Evolutionary conservation across 2,888 invertebrate genomes (phyloP), one percentile per base, ranked within the genome.

Genomic region (Agonum fuliginosum): DNA sequence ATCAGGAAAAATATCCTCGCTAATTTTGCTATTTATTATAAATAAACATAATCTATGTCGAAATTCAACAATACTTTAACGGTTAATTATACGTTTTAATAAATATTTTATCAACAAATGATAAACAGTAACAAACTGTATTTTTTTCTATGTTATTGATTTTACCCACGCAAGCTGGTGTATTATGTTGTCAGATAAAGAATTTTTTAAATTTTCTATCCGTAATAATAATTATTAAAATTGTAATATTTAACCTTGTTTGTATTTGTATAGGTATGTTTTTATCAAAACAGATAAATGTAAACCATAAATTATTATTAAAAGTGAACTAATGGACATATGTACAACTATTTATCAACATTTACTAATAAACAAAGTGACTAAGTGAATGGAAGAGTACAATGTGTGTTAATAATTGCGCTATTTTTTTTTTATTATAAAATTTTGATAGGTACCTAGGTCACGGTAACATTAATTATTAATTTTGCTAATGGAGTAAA

Each of bases 211-310:
- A 54, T 54, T 24, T 12, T 24, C 22, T 12, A 3, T 43, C 1
- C n/a, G n/a, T n/a, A n/a, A n/a, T n/a, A n/a, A n/a, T n/a, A n/a
- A n/a, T 12, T 54, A 54, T 24, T 54, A 24, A 54, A 54, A n/a
- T 24, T 54, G 54, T 54, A 12, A 24, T 54, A n/a, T 20, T 22
- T 24, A 54, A 54, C 54, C 54, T 54, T 54, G 54, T 6, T 22
- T 54, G 54, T 14, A 14, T 14, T 14, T n/a, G 22, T 54, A 54
- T 54, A 24, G 3, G 54, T 54, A 8, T 54, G 43, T 19, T 8
- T 48, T 37, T 37, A 37, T 37, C 37, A 37, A 37, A 37, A 37
- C 37, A 37, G 37, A 37, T 37, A 37, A 37, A 37, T 10, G 10
- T 37, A 37, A 37, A n/a, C 37, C 37, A 37, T 37, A 37, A 37